Conservation (phyloP, 2,113 vertebrate genomes). For the Glaucomys volans region DNA sequence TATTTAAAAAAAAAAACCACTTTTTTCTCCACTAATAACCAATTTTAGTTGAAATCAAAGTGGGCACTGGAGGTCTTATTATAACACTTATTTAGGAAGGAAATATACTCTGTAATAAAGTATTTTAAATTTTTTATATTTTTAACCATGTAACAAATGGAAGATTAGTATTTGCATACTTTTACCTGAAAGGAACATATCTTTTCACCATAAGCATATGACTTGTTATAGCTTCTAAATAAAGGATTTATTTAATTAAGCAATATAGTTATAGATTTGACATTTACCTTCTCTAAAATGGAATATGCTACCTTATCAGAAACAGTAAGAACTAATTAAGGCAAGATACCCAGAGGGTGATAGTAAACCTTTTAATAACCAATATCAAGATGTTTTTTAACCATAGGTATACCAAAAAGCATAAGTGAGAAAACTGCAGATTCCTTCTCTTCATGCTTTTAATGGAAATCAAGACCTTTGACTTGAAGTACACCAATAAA, state of each 20-base stretch:
- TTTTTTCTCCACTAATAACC: constrained; percentile 9
- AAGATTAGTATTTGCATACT: not conserved
- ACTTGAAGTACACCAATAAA: constrained; percentile 57
- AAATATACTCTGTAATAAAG: not conserved
- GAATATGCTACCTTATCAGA: constrained; percentile 47
- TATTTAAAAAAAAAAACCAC: not conserved
- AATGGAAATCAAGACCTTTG: constrained; percentile 52
- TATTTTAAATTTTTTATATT: not conserved
- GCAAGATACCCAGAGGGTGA: constrained; percentile 6
- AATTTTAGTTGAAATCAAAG: constrained; percentile 15
- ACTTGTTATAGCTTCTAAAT: not conserved
- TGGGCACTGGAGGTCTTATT: not conserved
- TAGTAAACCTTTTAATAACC: constrained; percentile 48
- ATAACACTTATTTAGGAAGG: not conserved
- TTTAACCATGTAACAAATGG: not conserved
- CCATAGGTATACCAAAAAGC: constrained; percentile 29
- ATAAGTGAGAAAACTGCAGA: constrained; percentile 28
- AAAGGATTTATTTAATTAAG: constrained; percentile 53
- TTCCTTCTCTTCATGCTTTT: constrained; percentile 2
- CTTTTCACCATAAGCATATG: not conserved
- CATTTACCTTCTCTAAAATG: constrained; percentile 55
- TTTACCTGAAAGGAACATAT: constrained; percentile 46
- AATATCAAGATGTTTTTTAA: constrained; percentile 35
- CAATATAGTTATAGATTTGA: constrained; percentile 27
- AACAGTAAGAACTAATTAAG: constrained; percentile 60